Base-by-base conservation (phyloP, 2,888 invertebrate genomes). In the Drosophila pseudotakahashii region DNA sequence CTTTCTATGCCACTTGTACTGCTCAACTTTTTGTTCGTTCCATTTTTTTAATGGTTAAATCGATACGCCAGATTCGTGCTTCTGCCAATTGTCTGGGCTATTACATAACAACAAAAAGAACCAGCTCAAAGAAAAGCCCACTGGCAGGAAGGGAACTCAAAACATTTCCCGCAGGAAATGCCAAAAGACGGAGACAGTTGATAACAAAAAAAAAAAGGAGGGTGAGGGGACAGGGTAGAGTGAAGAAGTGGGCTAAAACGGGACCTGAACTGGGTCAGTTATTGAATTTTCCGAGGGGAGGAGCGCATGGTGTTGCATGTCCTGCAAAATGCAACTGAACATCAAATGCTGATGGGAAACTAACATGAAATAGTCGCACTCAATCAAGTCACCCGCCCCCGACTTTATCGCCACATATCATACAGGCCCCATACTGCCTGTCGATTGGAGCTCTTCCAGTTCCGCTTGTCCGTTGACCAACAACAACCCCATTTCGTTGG, bases 251-350 rank as follows among this genome's bases (percentile, higher is more conserved):
- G 47, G 39, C 48, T 48, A 48, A 7, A 19, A 34, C 48, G 51
- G 47, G 57, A 26, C 44, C 75, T 78, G 85, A 90, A 82, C 78
- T 90, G 90, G 89, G 89, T 89, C 89, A 89, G 90, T 89, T 90
- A 90, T 90, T 88, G 89, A 90, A 87, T 89, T 89, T 87, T 80
- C 79, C 75, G 74, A 68, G 75, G 47, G 52, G 26, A 44, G 42
- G 54, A 16, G 14, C 53, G 14, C 53, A 16, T 36, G 44, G 70
- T 69, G 60, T 60, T 60, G 60, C 48, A 37, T 70, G 70, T 45
- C 47, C 37, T 36, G 51, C 44, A 30, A 55, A 41, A 14, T 54
- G 54, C 66, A 67, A 34, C 30, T 67, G 64, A 52, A 67, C 67
- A 66, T 53, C 73, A 34, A 73, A 54, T 72, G 62, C 51, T 51